Evolutionary conservation across 2,888 invertebrate species (phyloP).

Genomic region (Ernsta delagoae): DNA sequence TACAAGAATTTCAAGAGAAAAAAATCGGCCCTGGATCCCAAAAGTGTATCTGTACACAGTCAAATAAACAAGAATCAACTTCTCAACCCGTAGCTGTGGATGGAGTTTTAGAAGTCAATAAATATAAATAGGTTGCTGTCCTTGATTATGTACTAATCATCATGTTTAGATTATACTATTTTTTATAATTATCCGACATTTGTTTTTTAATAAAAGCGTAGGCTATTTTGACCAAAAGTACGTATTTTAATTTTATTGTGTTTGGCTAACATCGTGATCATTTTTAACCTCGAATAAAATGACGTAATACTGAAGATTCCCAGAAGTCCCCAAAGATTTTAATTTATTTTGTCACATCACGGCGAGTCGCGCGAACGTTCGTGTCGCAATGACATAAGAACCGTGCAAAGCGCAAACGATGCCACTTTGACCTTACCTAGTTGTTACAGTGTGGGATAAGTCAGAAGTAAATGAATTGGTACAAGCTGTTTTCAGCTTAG

Average conservation of each 20-base stretch:
- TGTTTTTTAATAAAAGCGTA: neutral
- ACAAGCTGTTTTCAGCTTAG: neutral
- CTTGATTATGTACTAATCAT: neutral
- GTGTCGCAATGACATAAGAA: conserved; percentile 61
- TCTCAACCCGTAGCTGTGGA: conserved; percentile 61
- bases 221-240: neutral
- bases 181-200: neutral
- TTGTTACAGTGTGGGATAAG: conserved; percentile 43
- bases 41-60: conserved; percentile 55
- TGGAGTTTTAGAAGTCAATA: conserved; percentile 58
- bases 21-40: conserved; percentile 50
- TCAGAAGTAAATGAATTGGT: conserved; percentile 8
- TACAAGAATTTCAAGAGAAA: conserved; percentile 54
- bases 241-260: conserved; percentile 12
- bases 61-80: conserved; percentile 41
- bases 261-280: conserved; percentile 11
- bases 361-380: conserved; percentile 49
- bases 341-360: conserved; percentile 50
- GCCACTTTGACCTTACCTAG: conserved; percentile 69
- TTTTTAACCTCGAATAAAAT: conserved; percentile 24
- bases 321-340: conserved; percentile 34
- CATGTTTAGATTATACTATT: neutral
- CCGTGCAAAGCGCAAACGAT: conserved; percentile 65
- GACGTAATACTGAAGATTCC: conserved; percentile 29
- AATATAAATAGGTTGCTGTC: conserved; percentile 45